Evolutionary conservation across 1,140 invertebrate genomes (phyloP), one percentile per base, ranked within the genome.

Genomic region (Odontomachus brunneus): DNA sequence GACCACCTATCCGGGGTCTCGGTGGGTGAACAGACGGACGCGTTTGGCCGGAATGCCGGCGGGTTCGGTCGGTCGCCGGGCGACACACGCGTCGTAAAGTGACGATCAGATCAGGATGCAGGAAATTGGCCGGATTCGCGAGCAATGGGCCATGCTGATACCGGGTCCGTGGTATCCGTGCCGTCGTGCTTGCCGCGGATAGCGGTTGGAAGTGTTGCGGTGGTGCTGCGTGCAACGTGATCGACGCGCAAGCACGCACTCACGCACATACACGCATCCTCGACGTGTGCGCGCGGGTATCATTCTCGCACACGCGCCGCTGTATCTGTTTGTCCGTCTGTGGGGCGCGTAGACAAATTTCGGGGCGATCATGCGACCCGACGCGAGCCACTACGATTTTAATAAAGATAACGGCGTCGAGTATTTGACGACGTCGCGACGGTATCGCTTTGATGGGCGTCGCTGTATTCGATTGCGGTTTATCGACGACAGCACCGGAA

Each of bases 71-170:
- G 26, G 75, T 76, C 65, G 76, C 53, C 55, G 60, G 59, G 29
- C 63, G 82, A 87, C 91, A 92, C 91, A 92, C 88, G 91, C 91
- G 89, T 94, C 93, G 93, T 94, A 94, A 94, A 94, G 93, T 94
- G 93, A 92, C 92, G 92, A 94, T 93, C 92, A 90, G 92, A 93
- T 93, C 92, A 91, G 91, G 91, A 90, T 84, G 87, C 90, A 92
- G 93, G 93, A 94, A 94, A 94, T 94, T 94, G 93, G 93, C 90
- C 93, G 92, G 92, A 93, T 94, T 93, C 89, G 91, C 90, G 92
- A 85, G 93, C 93, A 94, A 94, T 94, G 94, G 92, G 92, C 92
- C 93, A 89, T 94, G 92, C 91, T 93, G 93, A 91, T 92, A 93
- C 89, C 89, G 33, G 76, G 88, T 74, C 55, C 67, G 51, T 5